Percentiles rank a stretch among this genome's conserved stretches.
phyloP scores from a whole-genome alignment of 2,888 invertebrate species.

The Gymnoscelis rufifasciata region DNA sequence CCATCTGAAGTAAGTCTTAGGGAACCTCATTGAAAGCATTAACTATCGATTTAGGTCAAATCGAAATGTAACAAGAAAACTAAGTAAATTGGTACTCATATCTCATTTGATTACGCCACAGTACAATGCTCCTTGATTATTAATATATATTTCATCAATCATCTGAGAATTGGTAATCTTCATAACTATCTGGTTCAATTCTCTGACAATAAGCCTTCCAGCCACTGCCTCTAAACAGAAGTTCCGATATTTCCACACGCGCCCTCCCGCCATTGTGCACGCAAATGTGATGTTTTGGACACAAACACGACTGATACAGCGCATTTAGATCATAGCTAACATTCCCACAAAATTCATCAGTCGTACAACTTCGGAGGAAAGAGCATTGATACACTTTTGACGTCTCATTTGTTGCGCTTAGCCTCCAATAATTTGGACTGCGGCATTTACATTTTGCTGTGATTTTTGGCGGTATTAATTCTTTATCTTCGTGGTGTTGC shows the following conservation, averaged over 20 bases:
- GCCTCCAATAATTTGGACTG: conserved; percentile 73
- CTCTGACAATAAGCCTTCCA: conserved; percentile 78
- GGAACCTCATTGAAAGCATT: no score
- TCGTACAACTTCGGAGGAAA: conserved; percentile 71
- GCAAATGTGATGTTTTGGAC: conserved; percentile 80
- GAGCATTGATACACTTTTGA: conserved; percentile 62
- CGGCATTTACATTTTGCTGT: conserved; percentile 73
- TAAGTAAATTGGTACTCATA: no score
- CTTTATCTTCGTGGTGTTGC: conserved; percentile 57
- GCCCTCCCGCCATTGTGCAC: conserved; percentile 70
- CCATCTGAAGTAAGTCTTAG: conserved; percentile 88
- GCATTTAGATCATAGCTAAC: conserved; percentile 79
- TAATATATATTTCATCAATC: no score
- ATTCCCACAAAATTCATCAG: conserved; percentile 80
- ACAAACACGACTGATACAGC: conserved; percentile 81
- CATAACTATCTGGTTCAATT: conserved; percentile 41
- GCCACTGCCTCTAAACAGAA: conserved; percentile 77
- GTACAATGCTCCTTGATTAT: no score
- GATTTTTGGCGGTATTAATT: conserved; percentile 62
- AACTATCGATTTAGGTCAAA: no score
- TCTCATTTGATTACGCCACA: no score
- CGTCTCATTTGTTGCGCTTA: conserved; percentile 36
- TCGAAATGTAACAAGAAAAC: no score
- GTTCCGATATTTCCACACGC: conserved; percentile 66
- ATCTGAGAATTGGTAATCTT: conserved; percentile 39